Evolutionary conservation across 2,113 vertebrate genomes (phyloP).

Genomic region (Rhinolophus ferrumequinum): DNA sequence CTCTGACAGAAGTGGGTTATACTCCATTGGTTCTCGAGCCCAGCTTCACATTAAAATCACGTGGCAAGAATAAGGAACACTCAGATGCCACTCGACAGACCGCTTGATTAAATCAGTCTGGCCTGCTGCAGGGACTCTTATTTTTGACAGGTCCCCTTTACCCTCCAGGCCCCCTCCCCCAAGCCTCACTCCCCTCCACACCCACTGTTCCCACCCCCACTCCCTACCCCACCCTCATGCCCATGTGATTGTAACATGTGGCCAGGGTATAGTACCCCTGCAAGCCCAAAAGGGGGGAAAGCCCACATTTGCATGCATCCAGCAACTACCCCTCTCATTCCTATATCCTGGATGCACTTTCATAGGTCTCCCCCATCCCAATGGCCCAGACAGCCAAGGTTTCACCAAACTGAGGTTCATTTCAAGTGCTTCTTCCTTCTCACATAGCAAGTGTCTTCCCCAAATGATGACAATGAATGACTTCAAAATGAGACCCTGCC

Average conservation of each 20-base stretch:
- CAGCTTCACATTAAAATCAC: not conserved
- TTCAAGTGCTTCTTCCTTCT: not conserved
- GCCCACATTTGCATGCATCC: not conserved
- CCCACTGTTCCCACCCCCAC: no score
- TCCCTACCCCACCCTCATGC: not conserved
- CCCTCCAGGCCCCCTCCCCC: no score
- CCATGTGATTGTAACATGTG: not conserved
- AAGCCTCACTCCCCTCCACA: no score
- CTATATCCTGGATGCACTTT: not conserved
- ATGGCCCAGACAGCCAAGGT: fast-evolving
- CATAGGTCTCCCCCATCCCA: no score
- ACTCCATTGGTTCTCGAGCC: not conserved
- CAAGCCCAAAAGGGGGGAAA: not conserved
- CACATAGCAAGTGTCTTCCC: no score
- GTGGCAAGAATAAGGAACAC: not conserved
- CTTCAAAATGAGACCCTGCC: not conserved
- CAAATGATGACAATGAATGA: not conserved
- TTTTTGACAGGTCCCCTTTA: not conserved
- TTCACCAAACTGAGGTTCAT: not conserved
- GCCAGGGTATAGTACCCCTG: no score
- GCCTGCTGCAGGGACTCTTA: no score
- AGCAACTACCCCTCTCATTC: not conserved
- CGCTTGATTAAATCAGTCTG: not conserved
- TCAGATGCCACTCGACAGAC: not conserved
- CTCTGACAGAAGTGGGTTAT: not conserved